phyloP scores from a whole-genome alignment of 2,888 invertebrate genomes.

The Spisula subtruncata region DNA sequence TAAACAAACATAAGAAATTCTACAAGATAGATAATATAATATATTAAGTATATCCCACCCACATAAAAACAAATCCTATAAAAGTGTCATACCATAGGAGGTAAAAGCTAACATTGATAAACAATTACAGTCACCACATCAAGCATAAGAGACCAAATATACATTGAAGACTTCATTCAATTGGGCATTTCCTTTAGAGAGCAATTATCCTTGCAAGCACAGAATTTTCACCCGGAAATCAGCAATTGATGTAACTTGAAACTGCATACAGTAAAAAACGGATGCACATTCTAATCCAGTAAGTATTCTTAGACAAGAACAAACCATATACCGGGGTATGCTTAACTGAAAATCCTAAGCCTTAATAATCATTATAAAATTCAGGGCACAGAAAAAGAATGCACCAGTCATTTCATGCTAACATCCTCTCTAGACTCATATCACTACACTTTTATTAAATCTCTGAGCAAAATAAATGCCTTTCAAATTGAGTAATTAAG shows the following conservation, averaged over 20 bases:
- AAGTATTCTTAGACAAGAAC: too few species aligned
- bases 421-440: too few species aligned
- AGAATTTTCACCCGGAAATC: background rate
- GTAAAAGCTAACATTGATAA: background rate
- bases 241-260: background rate
- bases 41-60: background rate
- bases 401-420: too few species aligned
- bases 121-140: conserved; percentile 13
- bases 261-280: too few species aligned
- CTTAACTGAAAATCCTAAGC: too few species aligned
- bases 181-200: conserved; percentile 10
- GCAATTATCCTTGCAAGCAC: background rate
- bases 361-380: too few species aligned
- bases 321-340: too few species aligned
- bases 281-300: too few species aligned
- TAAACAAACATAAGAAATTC: background rate
- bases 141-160: background rate
- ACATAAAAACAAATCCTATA: background rate
- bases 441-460: too few species aligned
- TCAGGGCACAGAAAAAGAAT: too few species aligned
- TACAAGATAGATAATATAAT: background rate
- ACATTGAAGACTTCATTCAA: background rate
- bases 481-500: too few species aligned
- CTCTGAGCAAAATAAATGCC: too few species aligned
- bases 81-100: background rate